phyloP scores from a whole-genome alignment of 2,113 vertebrate genomes.

The Edolisoma coerulescens region DNA sequence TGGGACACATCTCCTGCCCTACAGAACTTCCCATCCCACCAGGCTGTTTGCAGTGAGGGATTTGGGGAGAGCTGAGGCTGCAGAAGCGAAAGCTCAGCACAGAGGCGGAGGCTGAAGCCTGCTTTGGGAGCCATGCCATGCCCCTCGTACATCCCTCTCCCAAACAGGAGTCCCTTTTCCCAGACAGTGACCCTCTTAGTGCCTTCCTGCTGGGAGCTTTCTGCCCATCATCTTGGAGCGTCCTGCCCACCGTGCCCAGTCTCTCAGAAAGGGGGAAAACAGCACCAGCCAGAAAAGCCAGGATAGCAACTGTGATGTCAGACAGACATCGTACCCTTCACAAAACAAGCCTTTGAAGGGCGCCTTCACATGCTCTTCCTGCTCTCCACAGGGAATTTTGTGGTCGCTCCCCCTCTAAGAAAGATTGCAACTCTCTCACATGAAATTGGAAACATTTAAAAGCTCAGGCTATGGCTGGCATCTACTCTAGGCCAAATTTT shows the following conservation, averaged over 20 bases:
- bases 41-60: not conserved
- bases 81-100: not conserved
- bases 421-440: not conserved
- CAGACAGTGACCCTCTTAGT: not conserved
- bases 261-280: not conserved
- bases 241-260: fast-evolving
- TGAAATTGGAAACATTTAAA: not conserved
- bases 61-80: not conserved
- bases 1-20: not conserved
- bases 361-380: not conserved
- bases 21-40: not conserved
- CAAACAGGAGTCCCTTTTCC: not conserved
- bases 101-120: not conserved
- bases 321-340: not conserved
- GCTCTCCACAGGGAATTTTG: not conserved
- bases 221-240: not conserved
- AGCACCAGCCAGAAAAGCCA: not conserved
- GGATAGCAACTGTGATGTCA: not conserved
- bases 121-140: not conserved
- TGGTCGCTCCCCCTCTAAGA: not conserved
- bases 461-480: not conserved
- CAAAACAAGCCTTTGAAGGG: not conserved
- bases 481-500: not conserved
- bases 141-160: fast-evolving
- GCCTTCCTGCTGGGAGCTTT: not conserved